These are phyloP conservation scores for Callosobruchus maculatus DNA, from an alignment of 2,888 invertebrate genomes.

Conservation along the genomic window DNA sequence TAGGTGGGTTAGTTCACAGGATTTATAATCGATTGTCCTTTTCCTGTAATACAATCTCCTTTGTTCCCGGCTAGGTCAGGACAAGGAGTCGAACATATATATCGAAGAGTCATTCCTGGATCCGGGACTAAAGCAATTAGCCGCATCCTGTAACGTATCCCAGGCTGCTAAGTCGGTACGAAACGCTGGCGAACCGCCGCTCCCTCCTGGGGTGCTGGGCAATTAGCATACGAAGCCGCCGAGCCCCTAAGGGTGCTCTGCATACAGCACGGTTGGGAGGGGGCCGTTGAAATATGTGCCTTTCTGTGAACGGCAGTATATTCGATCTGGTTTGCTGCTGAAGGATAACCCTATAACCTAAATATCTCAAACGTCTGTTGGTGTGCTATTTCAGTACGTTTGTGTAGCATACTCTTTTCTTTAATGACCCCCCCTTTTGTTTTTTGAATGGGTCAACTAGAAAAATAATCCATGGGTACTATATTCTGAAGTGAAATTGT, in stretches of 20 bases:
- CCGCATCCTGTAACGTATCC: slow-evolving; percentile 40
- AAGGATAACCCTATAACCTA: neutral
- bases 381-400: neutral
- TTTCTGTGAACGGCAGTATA: neutral
- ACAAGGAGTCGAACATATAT: neutral
- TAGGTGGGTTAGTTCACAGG: too few relatives aligned
- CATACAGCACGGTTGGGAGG: neutral
- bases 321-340: neutral
- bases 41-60: neutral
- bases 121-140: slow-evolving; percentile 36
- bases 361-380: neutral
- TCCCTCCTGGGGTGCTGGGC: neutral
- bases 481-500: too few relatives aligned
- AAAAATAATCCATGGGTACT: too few relatives aligned
- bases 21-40: neutral
- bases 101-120: neutral
- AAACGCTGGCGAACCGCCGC: neutral
- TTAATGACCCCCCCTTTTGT: too few relatives aligned
- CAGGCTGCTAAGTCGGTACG: slow-evolving; percentile 34
- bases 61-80: neutral
- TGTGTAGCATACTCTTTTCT: too few relatives aligned
- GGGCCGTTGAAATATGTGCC: neutral
- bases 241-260: neutral
- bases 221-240: neutral
- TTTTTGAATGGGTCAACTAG: too few relatives aligned